Evolutionary conservation across 2,113 vertebrate genomes (phyloP), one percentile per base, ranked within the genome.

Genomic region (Phoenicopterus ruber): DNA sequence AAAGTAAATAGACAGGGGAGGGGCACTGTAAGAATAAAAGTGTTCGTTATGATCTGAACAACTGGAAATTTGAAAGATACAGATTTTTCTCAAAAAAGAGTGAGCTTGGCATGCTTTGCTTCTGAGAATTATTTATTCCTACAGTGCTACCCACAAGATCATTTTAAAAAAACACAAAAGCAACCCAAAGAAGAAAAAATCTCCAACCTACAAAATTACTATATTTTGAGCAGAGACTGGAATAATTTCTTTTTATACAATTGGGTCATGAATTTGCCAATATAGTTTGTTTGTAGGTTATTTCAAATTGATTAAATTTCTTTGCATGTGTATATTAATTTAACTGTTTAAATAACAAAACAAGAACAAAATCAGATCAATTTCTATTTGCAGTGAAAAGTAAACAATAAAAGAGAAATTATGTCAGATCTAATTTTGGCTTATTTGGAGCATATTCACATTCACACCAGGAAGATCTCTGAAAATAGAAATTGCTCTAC

Each of bases 141-240:
- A 32, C 4, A 28, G 3, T 61, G 13, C 1, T 69, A 13, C 3
- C 13, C 7, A 61, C 8, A 2, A 65, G 19, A n/a, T n/a, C 11
- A 77, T n/a, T 42, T 7, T 14, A 3, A 52, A 40, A 70, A 20
- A 7, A 7, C 8, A 34, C 2, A 52, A 24, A 85, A 42, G 9
- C 4, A 32, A 29, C 0, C 2, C 2, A 65, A 82, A 78, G 3
- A 26, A 42, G 3, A 47, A 73, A 49, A 91, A 57, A 25, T 47
- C 3, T 7, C 13, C 11, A 70, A 7, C 4, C 3, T 29, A 38
- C 1, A 55, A 46, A 36, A 19, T 15, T 18, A 29, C 20, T 31
- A 6, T 6, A 34, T 77, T 83, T 91, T 46, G 26, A 86, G 7
- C 7, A 62, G 11, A 44, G 13, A 13, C 14, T 21, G 6, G 5